A percentile compares a stretch with the other conserved stretches of the same genome.
Conservation (phyloP, 1,140 invertebrate genomes). For the Hyphantria cunea region DNA sequence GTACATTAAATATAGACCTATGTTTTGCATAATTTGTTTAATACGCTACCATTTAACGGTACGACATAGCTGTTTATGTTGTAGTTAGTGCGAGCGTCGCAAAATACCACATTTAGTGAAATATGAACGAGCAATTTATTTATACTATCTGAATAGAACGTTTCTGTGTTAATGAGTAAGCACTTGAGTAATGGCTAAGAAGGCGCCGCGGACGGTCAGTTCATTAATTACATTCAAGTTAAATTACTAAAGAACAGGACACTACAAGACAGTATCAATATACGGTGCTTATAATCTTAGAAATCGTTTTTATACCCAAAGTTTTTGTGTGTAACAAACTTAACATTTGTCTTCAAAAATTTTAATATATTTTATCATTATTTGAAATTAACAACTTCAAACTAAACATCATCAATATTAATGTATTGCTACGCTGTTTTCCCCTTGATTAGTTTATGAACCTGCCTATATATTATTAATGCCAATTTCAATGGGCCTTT, state of each 20-base stretch:
- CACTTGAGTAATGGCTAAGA: conserved; percentile 32
- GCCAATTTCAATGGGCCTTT: too few relatives aligned
- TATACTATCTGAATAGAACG: conserved; percentile 20
- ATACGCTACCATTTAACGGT: conserved; percentile 9
- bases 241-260: conserved; percentile 34
- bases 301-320: too few relatives aligned
- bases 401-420: too few relatives aligned
- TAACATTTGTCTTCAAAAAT: too few relatives aligned
- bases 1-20: conserved; percentile 20
- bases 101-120: conserved; percentile 7
- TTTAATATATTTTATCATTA: too few relatives aligned
- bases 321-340: too few relatives aligned
- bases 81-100: conserved; percentile 1
- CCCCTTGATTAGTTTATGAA: too few relatives aligned
- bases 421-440: too few relatives aligned
- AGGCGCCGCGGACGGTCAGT: conserved; percentile 39
- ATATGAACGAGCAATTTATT: conserved; percentile 20
- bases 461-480: too few relatives aligned
- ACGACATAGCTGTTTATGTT: conserved; percentile 12
- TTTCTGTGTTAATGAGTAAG: conserved; percentile 32
- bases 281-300: conserved; percentile 10
- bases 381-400: too few relatives aligned
- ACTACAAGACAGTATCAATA: conserved; percentile 4
- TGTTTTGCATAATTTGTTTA: conserved; percentile 28
- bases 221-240: conserved; percentile 49